phyloP scores from a whole-genome alignment of 2,888 invertebrate genomes.

The Acleris emargana region DNA sequence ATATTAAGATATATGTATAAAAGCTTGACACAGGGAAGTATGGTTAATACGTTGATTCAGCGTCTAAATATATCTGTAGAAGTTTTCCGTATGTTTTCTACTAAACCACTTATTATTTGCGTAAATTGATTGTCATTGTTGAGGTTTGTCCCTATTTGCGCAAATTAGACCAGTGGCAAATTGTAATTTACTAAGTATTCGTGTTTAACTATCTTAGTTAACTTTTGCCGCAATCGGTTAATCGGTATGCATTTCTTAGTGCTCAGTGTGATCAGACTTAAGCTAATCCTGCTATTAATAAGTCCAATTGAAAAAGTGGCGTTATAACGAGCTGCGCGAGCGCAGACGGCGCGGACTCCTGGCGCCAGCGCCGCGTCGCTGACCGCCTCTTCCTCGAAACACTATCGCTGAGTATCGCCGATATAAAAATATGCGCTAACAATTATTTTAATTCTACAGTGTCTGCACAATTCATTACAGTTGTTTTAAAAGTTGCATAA shows the following conservation, averaged over 20 bases:
- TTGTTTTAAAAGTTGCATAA: not conserved
- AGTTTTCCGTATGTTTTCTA: conserved; percentile 2
- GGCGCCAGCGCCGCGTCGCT: conserved; percentile 66
- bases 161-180: too few species aligned
- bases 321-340: conserved; percentile 47
- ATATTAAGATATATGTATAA: not conserved
- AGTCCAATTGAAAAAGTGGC: conserved; percentile 40
- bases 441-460: conserved; percentile 19
- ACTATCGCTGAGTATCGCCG: conserved; percentile 63
- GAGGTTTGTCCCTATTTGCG: too few species aligned
- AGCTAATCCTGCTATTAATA: conserved; percentile 24
- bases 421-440: conserved; percentile 56
- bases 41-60: not conserved
- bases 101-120: conserved; percentile 1
- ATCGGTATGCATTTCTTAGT: too few species aligned
- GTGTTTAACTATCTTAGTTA: too few species aligned
- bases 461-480: not conserved
- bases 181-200: too few species aligned
- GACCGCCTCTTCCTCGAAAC: conserved; percentile 71
- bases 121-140: too few species aligned
- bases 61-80: not conserved
- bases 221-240: too few species aligned
- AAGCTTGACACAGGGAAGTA: conserved; percentile 3
- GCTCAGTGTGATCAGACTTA: not conserved
- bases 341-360: conserved; percentile 61